phyloP scores from a whole-genome alignment of 2,113 vertebrate species.

The Hydrolagus affinis region DNA sequence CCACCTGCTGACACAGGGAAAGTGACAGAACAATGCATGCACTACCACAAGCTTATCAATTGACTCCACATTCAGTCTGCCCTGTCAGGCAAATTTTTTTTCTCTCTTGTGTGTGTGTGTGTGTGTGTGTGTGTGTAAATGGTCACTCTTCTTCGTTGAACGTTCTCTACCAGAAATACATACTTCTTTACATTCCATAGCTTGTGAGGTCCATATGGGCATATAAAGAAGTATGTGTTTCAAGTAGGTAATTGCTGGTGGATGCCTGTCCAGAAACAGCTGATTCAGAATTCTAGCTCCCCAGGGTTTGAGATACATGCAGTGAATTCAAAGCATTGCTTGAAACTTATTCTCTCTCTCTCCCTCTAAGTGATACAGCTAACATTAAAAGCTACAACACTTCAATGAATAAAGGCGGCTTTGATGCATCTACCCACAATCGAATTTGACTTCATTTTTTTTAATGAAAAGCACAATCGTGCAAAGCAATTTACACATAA shows the following conservation, averaged over 20 bases:
- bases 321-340: background rate
- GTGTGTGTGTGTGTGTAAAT: constrained; percentile 16
- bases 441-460: too few species aligned
- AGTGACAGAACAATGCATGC: constrained; percentile 90
- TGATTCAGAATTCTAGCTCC: constrained; percentile 46
- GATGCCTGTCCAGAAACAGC: constrained; percentile 44
- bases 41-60: constrained; percentile 71
- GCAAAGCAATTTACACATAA: too few species aligned
- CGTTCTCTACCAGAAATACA: constrained; percentile 83
- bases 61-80: constrained; percentile 53
- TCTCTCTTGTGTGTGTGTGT: constrained; percentile 13
- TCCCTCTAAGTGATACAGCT: background rate
- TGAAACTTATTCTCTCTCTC: background rate
- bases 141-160: constrained; percentile 46
- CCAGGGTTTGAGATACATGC: constrained; percentile 33
- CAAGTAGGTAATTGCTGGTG: constrained; percentile 70
- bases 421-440: background rate
- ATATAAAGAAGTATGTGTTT: constrained; percentile 99
- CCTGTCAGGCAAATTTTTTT: constrained; percentile 43
- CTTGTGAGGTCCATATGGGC: constrained; percentile 94
- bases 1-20: constrained; percentile 99
- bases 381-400: background rate
- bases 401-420: background rate
- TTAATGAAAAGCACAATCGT: too few species aligned
- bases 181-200: constrained; percentile 99